Percentiles rank a stretch among this genome's conserved stretches.
Evolutionary conservation across 2,113 vertebrate species (phyloP).

Genomic region (Jaculus jaculus): DNA sequence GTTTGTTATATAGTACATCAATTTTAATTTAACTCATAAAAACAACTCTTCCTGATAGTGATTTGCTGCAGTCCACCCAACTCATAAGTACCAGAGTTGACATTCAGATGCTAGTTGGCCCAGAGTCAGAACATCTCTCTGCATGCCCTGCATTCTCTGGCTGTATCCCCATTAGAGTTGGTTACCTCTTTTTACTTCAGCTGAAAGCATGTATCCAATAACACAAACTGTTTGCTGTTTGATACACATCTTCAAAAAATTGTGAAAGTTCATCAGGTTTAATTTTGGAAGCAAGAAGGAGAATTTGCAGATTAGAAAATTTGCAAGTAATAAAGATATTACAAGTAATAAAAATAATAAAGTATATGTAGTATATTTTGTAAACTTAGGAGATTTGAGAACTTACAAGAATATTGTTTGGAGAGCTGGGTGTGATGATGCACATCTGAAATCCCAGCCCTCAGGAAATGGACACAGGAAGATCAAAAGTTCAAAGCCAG

Average conservation of each 20-base stretch:
- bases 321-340: not conserved
- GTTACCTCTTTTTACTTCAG: not conserved
- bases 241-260: not conserved
- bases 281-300: not conserved
- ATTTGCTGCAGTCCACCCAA: not conserved
- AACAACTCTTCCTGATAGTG: not conserved
- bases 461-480: too few relatives aligned
- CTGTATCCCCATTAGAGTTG: not conserved
- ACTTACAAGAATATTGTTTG: not conserved
- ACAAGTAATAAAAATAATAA: not conserved
- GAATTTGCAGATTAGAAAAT: not conserved
- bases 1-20: not conserved
- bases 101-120: not conserved
- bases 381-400: not conserved
- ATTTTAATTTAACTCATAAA: slow-evolving; percentile 27
- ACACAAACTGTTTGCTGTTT: too few relatives aligned
- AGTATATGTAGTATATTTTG: not conserved
- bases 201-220: not conserved
- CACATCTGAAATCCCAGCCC: too few relatives aligned
- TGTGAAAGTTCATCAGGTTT: not conserved
- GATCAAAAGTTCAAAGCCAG: too few relatives aligned
- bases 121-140: not conserved
- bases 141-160: not conserved
- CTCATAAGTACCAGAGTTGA: not conserved
- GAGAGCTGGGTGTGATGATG: too few relatives aligned